phyloP scores from a whole-genome alignment of 2,113 vertebrate genomes.

The Gadus macrocephalus region DNA sequence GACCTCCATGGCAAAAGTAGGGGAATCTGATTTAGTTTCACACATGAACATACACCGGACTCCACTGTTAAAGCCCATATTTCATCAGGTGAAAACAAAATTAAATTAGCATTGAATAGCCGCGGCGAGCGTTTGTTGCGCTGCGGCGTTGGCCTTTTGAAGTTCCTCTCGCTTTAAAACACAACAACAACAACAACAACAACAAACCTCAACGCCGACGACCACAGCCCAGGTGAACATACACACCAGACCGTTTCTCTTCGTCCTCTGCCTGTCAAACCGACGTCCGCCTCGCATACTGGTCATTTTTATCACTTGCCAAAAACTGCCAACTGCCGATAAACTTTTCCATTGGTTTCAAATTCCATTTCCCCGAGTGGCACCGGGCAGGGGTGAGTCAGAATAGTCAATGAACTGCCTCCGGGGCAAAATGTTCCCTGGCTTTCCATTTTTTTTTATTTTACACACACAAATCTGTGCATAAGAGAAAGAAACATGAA shows the following conservation, averaged over 20 bases:
- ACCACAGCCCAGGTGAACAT: conserved; percentile 62
- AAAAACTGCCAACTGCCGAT: conserved; percentile 65
- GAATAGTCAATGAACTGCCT: conserved; percentile 66
- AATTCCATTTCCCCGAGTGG: conserved; percentile 60
- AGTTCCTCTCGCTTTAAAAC: too few species aligned
- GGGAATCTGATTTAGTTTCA: too few species aligned
- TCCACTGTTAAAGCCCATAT: too few species aligned
- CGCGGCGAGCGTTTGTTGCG: too few species aligned
- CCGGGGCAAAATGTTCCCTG: conserved; percentile 60
- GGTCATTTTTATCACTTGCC: conserved; percentile 73
- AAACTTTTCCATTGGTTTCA: conserved; percentile 70
- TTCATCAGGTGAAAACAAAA: too few species aligned
- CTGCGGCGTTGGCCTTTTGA: too few species aligned
- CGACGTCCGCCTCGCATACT: conserved; percentile 54
- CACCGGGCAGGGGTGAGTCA: conserved; percentile 54
- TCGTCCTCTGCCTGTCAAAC: conserved; percentile 58
- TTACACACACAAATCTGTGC: background rate
- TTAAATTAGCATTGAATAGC: too few species aligned
- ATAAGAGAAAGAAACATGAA: conserved; percentile 50
- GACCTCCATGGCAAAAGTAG: too few species aligned
- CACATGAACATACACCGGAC: too few species aligned
- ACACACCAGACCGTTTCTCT: conserved; percentile 60
- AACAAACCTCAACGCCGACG: conserved; percentile 51
- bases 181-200: conserved; percentile 16
- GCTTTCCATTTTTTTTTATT: conserved; percentile 20